These are phyloP conservation scores for Miopithecus talapoin DNA, from an alignment of 2,797 vertebrate genomes.

Conservation along the genomic window DNA sequence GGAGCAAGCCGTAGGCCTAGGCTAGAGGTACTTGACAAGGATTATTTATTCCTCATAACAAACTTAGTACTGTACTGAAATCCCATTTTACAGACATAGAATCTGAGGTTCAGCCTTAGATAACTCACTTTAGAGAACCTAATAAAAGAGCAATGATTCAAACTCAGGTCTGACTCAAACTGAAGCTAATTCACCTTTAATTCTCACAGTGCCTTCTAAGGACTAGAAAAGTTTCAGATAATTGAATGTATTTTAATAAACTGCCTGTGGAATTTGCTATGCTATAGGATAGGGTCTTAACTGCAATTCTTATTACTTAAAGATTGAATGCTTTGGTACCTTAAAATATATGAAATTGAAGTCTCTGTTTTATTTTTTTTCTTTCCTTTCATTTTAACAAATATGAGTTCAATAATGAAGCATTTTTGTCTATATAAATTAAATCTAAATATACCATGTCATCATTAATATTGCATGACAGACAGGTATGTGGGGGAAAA, in stretches of 20 bases:
- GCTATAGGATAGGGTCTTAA: not conserved
- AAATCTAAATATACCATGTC: not conserved
- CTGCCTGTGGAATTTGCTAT: not conserved
- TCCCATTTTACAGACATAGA: not conserved
- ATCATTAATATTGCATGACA: not conserved
- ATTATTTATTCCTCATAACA: not conserved
- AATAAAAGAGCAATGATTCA: not conserved
- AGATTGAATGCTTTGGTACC: not conserved
- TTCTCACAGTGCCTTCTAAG: not conserved
- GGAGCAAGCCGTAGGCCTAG: not conserved
- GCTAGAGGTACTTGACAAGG: not conserved
- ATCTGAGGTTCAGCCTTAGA: not conserved
- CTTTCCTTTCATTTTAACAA: not conserved
- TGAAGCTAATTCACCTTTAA: not conserved
- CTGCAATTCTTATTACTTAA: not conserved
- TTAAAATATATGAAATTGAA: not conserved
- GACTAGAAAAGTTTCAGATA: not conserved
- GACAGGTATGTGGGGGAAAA: not conserved
- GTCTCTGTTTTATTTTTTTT: not conserved
- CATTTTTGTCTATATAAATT: not conserved
- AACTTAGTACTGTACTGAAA: rapidly evolving
- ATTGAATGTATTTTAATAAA: not conserved
- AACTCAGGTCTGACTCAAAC: not conserved
- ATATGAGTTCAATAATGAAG: not conserved
- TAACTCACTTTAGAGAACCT: not conserved